Conservation (phyloP, 2,888 invertebrate species). For the Tricholauxania praeusta region DNA sequence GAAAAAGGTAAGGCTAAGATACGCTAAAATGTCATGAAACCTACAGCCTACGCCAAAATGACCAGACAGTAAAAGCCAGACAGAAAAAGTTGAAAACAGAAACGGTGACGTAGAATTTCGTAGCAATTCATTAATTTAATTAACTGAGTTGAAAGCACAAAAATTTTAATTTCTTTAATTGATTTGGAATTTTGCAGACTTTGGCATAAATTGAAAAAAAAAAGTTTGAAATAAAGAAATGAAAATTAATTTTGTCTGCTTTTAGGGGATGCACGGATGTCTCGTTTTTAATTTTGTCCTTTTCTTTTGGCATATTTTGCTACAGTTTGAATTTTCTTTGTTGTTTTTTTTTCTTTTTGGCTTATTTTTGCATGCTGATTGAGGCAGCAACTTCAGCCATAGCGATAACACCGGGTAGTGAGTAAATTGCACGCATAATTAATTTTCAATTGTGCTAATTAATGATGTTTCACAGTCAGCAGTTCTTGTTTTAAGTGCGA, state of each 20-base stretch:
- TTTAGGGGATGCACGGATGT: conserved; percentile 9
- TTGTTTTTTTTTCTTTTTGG: conserved; percentile 39
- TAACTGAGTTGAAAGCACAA: conserved; percentile 56
- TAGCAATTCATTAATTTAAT: conserved; percentile 53
- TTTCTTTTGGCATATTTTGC: conserved; percentile 9
- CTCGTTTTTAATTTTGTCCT: not conserved
- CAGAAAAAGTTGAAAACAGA: not conserved
- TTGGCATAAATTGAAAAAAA: conserved; percentile 33
- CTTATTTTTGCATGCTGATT: conserved; percentile 30
- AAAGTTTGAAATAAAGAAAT: conserved; percentile 20
- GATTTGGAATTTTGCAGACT: conserved; percentile 49
- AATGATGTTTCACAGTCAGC: conserved; percentile 45
- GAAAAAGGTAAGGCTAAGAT: too few species aligned
- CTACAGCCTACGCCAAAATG: not conserved
- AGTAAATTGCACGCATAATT: conserved; percentile 63
- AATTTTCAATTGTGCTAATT: conserved; percentile 64
- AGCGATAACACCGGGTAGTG: conserved; percentile 29
- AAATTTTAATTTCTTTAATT: conserved; percentile 64
- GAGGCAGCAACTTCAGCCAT: conserved; percentile 11
- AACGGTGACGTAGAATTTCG: not conserved
- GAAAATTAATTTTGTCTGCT: conserved; percentile 35
- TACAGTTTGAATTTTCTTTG: conserved; percentile 19
- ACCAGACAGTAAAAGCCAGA: not conserved
- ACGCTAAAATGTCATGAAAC: too few species aligned
- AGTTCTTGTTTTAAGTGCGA: not conserved